Evolutionary conservation across 2,888 invertebrate species (phyloP).

Genomic region (Antitype chi): DNA sequence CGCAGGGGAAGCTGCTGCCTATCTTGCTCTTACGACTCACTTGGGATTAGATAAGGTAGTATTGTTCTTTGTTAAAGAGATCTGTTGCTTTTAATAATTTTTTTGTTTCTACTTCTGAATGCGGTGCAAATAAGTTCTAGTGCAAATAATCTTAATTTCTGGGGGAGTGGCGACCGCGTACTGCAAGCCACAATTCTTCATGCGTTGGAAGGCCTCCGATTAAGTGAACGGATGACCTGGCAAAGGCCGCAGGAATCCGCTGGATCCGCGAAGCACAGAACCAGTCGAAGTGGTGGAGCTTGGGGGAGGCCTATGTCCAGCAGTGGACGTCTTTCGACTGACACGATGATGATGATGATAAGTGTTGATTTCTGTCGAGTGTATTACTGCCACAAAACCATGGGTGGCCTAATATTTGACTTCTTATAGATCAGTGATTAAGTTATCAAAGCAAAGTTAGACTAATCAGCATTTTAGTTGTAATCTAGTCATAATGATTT

Average conservation of each 20-base stretch:
- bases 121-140: no score
- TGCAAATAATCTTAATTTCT: neutral
- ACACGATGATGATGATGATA: no score
- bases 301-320: no score
- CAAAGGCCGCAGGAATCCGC: no score
- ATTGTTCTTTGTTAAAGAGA: conserved; percentile 19
- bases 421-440: neutral
- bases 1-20: conserved; percentile 24
- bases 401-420: neutral
- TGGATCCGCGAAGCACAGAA: no score
- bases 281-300: no score
- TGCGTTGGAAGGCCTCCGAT: no score
- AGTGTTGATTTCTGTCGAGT: neutral
- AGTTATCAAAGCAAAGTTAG: neutral
- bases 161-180: no score
- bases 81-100: neutral
- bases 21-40: conserved; percentile 36
- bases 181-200: no score
- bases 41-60: conserved; percentile 40
- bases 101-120: neutral
- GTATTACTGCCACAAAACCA: neutral
- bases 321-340: no score
- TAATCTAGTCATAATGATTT: neutral
- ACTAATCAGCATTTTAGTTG: neutral
- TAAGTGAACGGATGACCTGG: no score